Evolutionary conservation across 2,888 invertebrate species (phyloP).

Genomic region (Syrista parreyssii): DNA sequence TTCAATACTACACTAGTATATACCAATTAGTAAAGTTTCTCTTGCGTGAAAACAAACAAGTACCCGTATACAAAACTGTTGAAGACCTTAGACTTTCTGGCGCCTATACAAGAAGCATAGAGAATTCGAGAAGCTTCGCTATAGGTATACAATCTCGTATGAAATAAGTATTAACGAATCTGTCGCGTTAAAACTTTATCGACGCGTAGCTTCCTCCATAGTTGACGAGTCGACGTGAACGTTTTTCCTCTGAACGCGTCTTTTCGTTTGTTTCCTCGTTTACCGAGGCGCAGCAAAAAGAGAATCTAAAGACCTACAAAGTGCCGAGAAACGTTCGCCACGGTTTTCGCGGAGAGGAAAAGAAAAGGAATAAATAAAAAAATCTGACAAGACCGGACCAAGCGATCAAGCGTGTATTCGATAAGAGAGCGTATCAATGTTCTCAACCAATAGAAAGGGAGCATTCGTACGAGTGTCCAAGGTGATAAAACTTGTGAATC

Average conservation of each 20-base stretch:
- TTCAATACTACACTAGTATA: background rate
- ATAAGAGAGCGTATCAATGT: slow-evolving; percentile 3
- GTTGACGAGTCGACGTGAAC: background rate
- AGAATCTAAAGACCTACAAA: background rate
- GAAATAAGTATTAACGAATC: background rate
- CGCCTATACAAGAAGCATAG: background rate
- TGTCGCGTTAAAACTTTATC: background rate
- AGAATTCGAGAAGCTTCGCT: background rate
- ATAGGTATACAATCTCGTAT: background rate
- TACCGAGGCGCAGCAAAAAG: background rate
- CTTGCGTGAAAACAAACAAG: background rate
- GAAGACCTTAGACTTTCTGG: background rate
- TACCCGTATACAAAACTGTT: background rate
- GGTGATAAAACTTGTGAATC: background rate
- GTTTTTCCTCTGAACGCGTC: background rate
- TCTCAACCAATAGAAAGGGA: background rate
- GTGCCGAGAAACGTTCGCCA: background rate
- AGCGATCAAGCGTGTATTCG: slow-evolving; percentile 4
- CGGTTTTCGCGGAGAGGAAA: background rate
- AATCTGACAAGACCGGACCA: background rate
- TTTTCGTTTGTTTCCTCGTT: background rate
- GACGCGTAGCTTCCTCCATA: background rate
- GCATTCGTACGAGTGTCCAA: background rate
- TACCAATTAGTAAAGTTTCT: background rate
- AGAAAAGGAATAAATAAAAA: background rate